Percentiles rank a stretch among this genome's conserved stretches.
phyloP scores from a whole-genome alignment of 1,140 invertebrate genomes.

The Ruditapes philippinarum region DNA sequence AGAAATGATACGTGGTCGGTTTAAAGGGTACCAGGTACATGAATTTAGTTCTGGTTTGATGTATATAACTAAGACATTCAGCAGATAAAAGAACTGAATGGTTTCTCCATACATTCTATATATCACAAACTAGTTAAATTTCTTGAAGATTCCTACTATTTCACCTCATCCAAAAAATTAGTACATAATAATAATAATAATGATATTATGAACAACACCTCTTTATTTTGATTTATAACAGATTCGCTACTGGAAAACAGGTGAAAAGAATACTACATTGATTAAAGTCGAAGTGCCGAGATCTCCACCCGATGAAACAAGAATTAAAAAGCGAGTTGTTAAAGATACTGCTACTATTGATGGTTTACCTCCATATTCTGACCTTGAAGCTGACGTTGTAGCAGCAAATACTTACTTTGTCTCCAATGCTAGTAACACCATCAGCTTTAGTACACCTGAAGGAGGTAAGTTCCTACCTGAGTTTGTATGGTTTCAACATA shows the following conservation, averaged over 20 bases:
- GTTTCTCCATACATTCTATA: no score
- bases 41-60: no score
- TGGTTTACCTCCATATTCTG: conserved; percentile 90
- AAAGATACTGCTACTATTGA: conserved; percentile 70
- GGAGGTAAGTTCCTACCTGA: no score
- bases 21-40: conserved; percentile 83
- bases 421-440: conserved; percentile 94
- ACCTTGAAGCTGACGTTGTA: conserved; percentile 95
- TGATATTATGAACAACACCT: no score
- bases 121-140: no score
- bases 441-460: conserved; percentile 96
- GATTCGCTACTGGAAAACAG: conserved; percentile 96
- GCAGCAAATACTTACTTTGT: conserved; percentile 96
- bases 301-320: conserved; percentile 9
- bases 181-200: no score
- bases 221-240: no score
- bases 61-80: no score
- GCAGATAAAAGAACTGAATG: no score
- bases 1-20: conserved; percentile 76
- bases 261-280: conserved; percentile 91
- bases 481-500: no score
- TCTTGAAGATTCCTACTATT: no score
- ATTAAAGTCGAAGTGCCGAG: conserved; percentile 89
- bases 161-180: no score
- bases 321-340: conserved; percentile 1